Base-by-base conservation (phyloP, 2,888 invertebrate species). In the Lycocerus yunnanus region DNA sequence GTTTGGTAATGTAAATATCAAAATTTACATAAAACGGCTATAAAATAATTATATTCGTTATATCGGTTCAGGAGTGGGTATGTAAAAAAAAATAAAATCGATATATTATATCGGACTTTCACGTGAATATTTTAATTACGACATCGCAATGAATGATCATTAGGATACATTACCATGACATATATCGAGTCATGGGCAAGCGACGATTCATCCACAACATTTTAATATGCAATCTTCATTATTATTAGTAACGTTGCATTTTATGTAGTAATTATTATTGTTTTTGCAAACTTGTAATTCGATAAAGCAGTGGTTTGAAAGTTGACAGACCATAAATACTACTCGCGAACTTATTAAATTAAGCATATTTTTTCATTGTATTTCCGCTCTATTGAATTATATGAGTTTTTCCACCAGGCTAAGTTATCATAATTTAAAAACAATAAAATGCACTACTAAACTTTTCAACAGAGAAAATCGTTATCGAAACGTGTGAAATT, bases 31-130 rank as follows among this genome's bases (percentile, higher is more conserved):
- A 63, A 63, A 43, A 63, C 16, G 5, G 13, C 20, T n/a, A 20
- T 63, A 16, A 63, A 63, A 63, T 63, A 63, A 27, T 27, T 13
- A 15, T 63, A 20, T 20, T 63, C 61, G 18, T 43, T 43, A 43
- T n/a, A 43, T 43, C 43, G 43, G n/a, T n/a, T 43, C 43, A 24
- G 21, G 6, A n/a, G 43, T n/a, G 43, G 43, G 43, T n/a, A n/a
- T 43, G n/a, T 43, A 43, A n/a, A 43, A n/a, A 13, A 4, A n/a
- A 43, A 43, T n/a, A 43, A n/a, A 43, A 43, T 63, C 61, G n/a
- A 63, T 63, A 63, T 18, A 63, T 63, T 63, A 63, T 63, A 63
- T 63, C 20, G 16, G 61, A 63, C 61, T 63, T 63, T 63, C 61
- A 63, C 61, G 20, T 63, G 18, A 18, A 63, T 63, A 16, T 15